Percentiles rank a stretch among this genome's conserved stretches.
Evolutionary conservation across 1,140 invertebrate species (phyloP).

Genomic region (Drosophila pallidifrons): DNA sequence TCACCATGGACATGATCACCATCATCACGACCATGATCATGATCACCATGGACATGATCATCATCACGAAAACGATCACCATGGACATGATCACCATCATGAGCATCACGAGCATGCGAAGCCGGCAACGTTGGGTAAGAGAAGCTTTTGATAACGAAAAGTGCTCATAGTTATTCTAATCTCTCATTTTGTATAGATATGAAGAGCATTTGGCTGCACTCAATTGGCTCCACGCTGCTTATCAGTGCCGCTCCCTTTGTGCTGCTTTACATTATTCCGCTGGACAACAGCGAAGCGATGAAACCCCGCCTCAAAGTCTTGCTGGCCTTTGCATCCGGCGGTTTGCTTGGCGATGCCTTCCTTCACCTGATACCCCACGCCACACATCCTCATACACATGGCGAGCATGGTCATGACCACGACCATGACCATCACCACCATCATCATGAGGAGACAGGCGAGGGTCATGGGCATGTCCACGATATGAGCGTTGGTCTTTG

Average conservation of each 20-base stretch:
- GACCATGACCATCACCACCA: constrained; percentile 81
- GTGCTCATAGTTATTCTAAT: constrained; percentile 19
- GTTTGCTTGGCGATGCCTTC: constrained; percentile 97
- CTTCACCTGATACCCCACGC: constrained; percentile 98
- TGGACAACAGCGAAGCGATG: constrained; percentile 94
- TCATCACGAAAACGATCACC: constrained; percentile 49
- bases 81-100: constrained; percentile 33
- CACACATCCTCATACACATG: constrained; percentile 88
- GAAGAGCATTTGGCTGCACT: constrained; percentile 90
- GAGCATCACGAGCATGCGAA: constrained; percentile 42
- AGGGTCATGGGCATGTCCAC: constrained; percentile 87
- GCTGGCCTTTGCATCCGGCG: constrained; percentile 97
- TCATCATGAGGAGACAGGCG: constrained; percentile 80
- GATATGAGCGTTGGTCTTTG: constrained; percentile 93
- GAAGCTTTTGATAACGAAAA: constrained; percentile 13
- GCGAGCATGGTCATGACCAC: constrained; percentile 83
- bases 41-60: constrained; percentile 61
- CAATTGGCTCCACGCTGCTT: constrained; percentile 94
- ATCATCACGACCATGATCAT: constrained; percentile 36
- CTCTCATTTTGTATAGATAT: constrained; percentile 64
- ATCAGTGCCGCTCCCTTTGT: constrained; percentile 98
- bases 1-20: constrained; percentile 46
- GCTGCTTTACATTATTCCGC: constrained; percentile 96
- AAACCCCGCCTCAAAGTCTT: constrained; percentile 92
- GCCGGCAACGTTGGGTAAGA: constrained; percentile 52